Evolutionary conservation across 2,113 vertebrate genomes (phyloP).

Genomic region (Pelobates fuscus): DNA sequence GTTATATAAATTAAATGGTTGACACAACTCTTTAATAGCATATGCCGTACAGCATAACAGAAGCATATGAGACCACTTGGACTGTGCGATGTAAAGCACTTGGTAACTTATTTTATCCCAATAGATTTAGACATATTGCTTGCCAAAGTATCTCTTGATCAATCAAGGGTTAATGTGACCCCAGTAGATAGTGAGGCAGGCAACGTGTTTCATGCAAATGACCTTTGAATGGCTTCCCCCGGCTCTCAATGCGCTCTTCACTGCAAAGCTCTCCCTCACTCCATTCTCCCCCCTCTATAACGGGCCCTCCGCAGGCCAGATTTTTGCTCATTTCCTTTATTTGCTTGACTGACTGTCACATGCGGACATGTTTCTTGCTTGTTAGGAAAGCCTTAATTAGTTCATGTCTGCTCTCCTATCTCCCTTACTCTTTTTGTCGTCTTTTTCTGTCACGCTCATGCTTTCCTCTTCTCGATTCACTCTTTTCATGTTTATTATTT

Average conservation of each 20-base stretch:
- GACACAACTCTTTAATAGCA: too few species aligned
- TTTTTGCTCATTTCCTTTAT: conserved; percentile 91
- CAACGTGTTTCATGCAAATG: conserved; percentile 77
- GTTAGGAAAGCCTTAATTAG: conserved; percentile 94
- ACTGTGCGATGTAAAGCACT: too few species aligned
- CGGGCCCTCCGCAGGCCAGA: conserved; percentile 81
- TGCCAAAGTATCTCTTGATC: not conserved
- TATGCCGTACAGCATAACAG: too few species aligned
- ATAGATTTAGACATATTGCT: too few species aligned
- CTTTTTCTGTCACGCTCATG: conserved; percentile 58
- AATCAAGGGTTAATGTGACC: conserved; percentile 36
- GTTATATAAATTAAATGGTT: too few species aligned
- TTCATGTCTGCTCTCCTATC: conserved; percentile 70
- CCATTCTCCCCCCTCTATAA: conserved; percentile 49
- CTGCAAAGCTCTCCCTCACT: conserved; percentile 80
- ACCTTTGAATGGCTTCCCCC: conserved; percentile 83
- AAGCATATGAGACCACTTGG: too few species aligned
- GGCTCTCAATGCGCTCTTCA: conserved; percentile 82
- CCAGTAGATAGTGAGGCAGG: conserved; percentile 32
- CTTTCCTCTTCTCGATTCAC: conserved; percentile 54
- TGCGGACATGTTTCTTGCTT: conserved; percentile 84
- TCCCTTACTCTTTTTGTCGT: conserved; percentile 57
- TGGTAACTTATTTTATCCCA: too few species aligned
- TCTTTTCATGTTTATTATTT: conserved; percentile 52
- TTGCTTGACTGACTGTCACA: conserved; percentile 98